phyloP scores from a whole-genome alignment of 2,888 invertebrate species.

The Dione juno region DNA sequence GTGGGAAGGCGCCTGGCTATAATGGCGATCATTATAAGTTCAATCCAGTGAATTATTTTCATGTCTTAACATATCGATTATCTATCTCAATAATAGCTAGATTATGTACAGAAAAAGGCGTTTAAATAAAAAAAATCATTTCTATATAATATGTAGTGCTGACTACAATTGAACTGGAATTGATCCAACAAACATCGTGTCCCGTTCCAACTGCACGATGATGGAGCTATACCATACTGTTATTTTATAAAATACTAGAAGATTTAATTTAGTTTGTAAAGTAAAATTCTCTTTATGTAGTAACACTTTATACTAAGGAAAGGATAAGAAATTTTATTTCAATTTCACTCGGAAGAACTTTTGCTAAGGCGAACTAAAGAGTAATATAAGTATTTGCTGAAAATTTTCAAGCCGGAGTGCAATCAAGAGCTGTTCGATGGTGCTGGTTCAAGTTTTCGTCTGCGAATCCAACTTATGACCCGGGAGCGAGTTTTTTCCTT shows the following conservation, averaged over 20 bases:
- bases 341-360: constrained; percentile 39
- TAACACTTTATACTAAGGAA: constrained; percentile 17
- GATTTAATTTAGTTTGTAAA: neutral
- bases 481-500: constrained; percentile 62
- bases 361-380: constrained; percentile 36
- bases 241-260: neutral
- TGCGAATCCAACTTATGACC: constrained; percentile 66
- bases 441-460: constrained; percentile 63
- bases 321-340: constrained; percentile 37
- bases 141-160: too few relatives aligned
- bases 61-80: too few relatives aligned
- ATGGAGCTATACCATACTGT: neutral
- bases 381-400: constrained; percentile 62
- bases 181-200: neutral
- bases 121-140: too few relatives aligned
- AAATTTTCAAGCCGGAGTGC: constrained; percentile 68
- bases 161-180: too few relatives aligned
- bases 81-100: too few relatives aligned
- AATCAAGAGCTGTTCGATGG: constrained; percentile 72
- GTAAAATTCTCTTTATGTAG: neutral
- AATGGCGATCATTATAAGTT: too few relatives aligned
- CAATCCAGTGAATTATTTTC: too few relatives aligned
- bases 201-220: neutral
- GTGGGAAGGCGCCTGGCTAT: too few relatives aligned
- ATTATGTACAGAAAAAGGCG: too few relatives aligned